Base-by-base conservation (phyloP, 2,888 invertebrate genomes). In the Apotomis turbidana region DNA sequence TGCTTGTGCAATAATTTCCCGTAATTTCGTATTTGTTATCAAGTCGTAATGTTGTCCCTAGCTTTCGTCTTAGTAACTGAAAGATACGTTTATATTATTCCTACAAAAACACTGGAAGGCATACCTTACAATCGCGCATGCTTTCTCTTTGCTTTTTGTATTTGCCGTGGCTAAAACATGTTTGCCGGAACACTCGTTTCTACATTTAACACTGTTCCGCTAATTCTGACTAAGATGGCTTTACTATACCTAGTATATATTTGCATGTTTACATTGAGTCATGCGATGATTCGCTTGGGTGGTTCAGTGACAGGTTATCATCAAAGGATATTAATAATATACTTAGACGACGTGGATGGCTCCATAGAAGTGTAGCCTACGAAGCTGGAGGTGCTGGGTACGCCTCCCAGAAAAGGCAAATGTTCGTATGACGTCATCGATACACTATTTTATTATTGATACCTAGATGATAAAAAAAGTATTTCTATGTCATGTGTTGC, bases 91-190 rank as follows among this genome's bases (percentile, higher is more conserved):
- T 27, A 27, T 27, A 27, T 27, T 27, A 41, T 41, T 6, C 49
- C 9, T 49, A 27, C 36, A 36, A 36, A 58, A 58, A n/a, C 38
- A 71, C 55, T 71, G 71, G 67, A 51, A 44, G 13, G 6, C 9
- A 4, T 3, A n/a, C 67, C 44, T 71, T 51, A 61, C 60, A 49
- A 67, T 71, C 46, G 60, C 70, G 15, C 59, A 57, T 58, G 71
- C 71, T 71, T 71, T 71, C 71, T 71, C 71, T 71, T 71, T 67
- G 52, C 71, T 57, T 68, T 71, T 62, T 62, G 67, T 71, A 57
- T 71, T 71, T 71, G 71, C 57, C 57, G 61, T 68, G 55, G 71
- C 67, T 68, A 68, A 71, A 71, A 61, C 57, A 38, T 71, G 58
- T 64, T 70, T 68, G 67, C 61, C 41, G 51, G 51, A 57, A 71